A percentile compares a stretch with the other conserved stretches of the same genome.
These are phyloP conservation scores for Saxidomus purpurata DNA, from an alignment of 1,140 invertebrate genomes.

Conservation along the genomic window DNA sequence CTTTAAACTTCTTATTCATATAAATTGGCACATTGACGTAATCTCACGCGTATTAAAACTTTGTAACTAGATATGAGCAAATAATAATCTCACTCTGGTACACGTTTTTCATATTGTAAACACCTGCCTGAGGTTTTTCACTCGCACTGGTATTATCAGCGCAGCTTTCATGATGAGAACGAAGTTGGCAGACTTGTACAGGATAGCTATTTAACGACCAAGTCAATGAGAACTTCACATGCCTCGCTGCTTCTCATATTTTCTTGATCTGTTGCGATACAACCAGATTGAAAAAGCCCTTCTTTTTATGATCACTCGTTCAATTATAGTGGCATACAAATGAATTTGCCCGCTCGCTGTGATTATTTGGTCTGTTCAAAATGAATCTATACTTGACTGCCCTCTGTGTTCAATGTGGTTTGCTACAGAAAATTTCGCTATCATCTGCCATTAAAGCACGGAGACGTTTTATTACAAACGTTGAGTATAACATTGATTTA, in stretches of 20 bases:
- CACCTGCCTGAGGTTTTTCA: neutral
- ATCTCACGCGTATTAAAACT: too few relatives aligned
- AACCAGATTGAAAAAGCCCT: neutral
- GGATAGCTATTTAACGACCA: constrained; percentile 22
- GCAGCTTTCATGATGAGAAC: neutral
- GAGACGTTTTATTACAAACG: neutral
- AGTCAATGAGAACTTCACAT: constrained; percentile 8
- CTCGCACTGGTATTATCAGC: neutral
- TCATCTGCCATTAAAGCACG: neutral
- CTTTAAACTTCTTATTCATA: too few relatives aligned
- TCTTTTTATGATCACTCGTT: constrained; percentile 30
- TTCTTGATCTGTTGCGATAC: constrained; percentile 29
- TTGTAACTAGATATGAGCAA: too few relatives aligned
- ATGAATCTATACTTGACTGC: neutral
- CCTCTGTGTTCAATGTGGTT: neutral
- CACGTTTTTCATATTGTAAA: neutral
- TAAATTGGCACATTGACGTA: too few relatives aligned
- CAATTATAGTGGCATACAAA: constrained; percentile 6
- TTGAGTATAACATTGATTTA: constrained; percentile 23
- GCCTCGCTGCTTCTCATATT: constrained; percentile 3
- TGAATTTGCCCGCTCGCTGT: neutral
- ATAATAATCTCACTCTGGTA: too few relatives aligned
- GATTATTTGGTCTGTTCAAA: constrained; percentile 10
- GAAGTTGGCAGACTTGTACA: neutral
- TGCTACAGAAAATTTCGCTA: neutral